Percentiles rank a stretch among this genome's conserved stretches.
phyloP scores from a whole-genome alignment of 2,113 vertebrate genomes.

The Callaeas wilsoni region DNA sequence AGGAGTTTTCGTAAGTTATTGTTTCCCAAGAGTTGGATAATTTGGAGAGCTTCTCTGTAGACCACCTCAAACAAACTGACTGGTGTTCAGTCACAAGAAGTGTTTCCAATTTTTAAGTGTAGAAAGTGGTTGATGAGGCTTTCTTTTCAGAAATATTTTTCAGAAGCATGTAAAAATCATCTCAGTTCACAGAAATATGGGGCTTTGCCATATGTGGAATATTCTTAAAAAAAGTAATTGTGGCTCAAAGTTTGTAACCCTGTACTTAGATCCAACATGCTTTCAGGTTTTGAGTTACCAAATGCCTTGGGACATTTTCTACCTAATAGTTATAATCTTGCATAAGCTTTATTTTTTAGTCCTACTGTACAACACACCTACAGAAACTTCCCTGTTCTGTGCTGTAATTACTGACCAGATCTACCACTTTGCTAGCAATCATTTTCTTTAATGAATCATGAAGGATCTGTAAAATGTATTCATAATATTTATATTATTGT shows the following conservation, averaged over 20 bases:
- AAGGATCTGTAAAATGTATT: neutral
- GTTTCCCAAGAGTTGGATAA: neutral
- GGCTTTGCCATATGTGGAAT: neutral
- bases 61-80: neutral
- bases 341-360: neutral
- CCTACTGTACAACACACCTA: neutral
- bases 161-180: neutral
- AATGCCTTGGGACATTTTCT: neutral
- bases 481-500: constrained; percentile 19
- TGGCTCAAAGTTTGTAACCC: neutral
- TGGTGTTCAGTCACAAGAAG: neutral
- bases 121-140: neutral
- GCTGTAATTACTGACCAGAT: neutral
- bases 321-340: neutral
- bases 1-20: neutral
- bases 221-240: neutral
- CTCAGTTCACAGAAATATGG: neutral
- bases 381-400: neutral
- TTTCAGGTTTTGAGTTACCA: neutral
- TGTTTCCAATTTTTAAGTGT: neutral
- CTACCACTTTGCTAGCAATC: neutral
- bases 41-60: neutral
- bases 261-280: neutral
- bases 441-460: neutral
- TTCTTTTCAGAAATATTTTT: neutral